Evolutionary conservation across 2,797 vertebrate species (phyloP), one percentile per base, ranked within the genome.

Genomic region (Remorina albescens): DNA sequence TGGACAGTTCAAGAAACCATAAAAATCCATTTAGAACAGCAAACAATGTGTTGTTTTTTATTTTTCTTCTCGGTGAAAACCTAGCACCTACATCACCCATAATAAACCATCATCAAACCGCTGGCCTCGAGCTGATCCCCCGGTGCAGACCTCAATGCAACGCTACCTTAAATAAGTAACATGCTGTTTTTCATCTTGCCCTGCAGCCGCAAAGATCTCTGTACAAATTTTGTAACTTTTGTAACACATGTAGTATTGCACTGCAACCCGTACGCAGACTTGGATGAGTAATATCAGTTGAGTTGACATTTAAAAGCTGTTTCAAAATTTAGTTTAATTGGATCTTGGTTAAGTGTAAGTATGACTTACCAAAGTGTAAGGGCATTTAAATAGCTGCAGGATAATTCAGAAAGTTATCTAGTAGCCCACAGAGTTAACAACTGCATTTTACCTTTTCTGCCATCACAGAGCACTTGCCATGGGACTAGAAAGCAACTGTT

Each of bases 351-450:
- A n/a, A n/a, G n/a, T n/a, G n/a, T 16, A 59, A 19, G 19, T 34
- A 15, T 32, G 15, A 49, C 19, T 39, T 25, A 44, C 8, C 44
- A 50, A 34, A 21, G 10, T 72, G 47, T n/a, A 23, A 25, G 1
- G n/a, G 25, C 39, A 47, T 30, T 53, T 21, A 53, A 54, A 53
- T 46, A 23, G 46, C 47, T 53, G 50, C 36, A 56, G 26, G 25
- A 70, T 18, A 0, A 49, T 58, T 50, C 3, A 46, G 26, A 60
- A 32, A 55, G 25, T 64, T 25, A 19, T 15, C 21, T 12, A 30
- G 26, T 32, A 4, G 7, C n/a, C 39, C n/a, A 46, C 41, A 9
- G 55, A 66, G 37, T 34, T 64, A 47, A 71, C 66, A 28, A 64
- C 26, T 55, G 39, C 25, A 28, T 64, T 50, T 49, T 37, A 3